Base-by-base conservation (phyloP, 2,888 invertebrate species). In the Protodeltote pygarga region DNA sequence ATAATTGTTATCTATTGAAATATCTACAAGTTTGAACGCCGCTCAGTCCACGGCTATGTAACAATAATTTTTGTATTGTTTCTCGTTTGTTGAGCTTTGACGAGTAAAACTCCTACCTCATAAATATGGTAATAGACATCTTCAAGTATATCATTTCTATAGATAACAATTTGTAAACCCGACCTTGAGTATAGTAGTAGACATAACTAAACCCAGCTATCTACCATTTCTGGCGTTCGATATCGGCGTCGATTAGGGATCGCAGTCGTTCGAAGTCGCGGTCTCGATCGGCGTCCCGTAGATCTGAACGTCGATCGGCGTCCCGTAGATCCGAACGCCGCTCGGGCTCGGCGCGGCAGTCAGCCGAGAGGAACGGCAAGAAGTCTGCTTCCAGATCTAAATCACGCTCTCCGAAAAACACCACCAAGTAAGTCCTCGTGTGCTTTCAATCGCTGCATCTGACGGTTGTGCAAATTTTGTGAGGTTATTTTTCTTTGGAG, bases 381-480 rank as follows among this genome's bases (percentile, higher is more conserved):
- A 70, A 78, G 35, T 82, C 85, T 0, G 58, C 70, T 0, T 81
- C 85, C 25, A 68, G 86, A 11, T 83, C 85, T 39, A 93, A 93
- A 69, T 93, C 94, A 14, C 87, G 92, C 45, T 93, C 93, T 58
- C 91, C 93, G 71, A 81, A 80, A 64, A 71, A 78, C 21, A 69
- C 70, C 3, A 78, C 83, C 75, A 87, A 87, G 89, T 89, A 77
- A 88, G 87, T 88, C 35, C 1, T 14, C 33, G 65, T 81, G 83
- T 82, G 83, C 86, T 77, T 65, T 82, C 84, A 83, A 83, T 83
- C 50, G 28, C 55, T 33, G 6, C 34, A 40, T 73, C 79, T 80
- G 81, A 82, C 83, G 65, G 62, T 71, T 62, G 29, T 76, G 78
- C 71, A 28, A 44, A 50, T 48, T 61, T 44, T 65, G 71, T 70